phyloP scores from a whole-genome alignment of 2,888 invertebrate genomes.

The Ceraclea dissimilis region DNA sequence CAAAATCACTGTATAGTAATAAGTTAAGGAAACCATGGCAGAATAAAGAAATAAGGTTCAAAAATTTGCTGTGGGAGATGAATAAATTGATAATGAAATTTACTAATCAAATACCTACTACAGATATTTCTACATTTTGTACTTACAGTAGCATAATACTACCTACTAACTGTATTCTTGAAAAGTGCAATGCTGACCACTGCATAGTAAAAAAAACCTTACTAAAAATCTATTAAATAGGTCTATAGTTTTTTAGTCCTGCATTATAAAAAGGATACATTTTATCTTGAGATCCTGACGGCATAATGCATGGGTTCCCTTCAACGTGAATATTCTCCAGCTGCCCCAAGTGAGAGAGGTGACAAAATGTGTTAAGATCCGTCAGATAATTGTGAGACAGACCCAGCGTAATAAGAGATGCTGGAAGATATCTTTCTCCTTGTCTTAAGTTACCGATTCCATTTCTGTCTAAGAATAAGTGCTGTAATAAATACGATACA shows the following conservation, averaged over 20 bases:
- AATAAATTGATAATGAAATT: too few species aligned
- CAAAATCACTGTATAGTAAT: conserved; percentile 61
- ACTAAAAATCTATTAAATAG: neutral
- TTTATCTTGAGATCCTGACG: conserved; percentile 63
- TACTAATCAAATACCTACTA: too few species aligned
- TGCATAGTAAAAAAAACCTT: too few species aligned
- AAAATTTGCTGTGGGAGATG: too few species aligned
- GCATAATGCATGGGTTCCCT: conserved; percentile 76
- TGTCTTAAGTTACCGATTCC: conserved; percentile 73
- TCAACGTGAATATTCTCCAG: conserved; percentile 76
- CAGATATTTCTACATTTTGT: too few species aligned
- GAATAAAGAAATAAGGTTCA: too few species aligned
- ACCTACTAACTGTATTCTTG: too few species aligned
- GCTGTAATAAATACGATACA: conserved; percentile 45
- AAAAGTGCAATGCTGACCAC: too few species aligned
- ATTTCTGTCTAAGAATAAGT: conserved; percentile 79
- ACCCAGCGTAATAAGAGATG: conserved; percentile 64
- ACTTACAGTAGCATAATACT: too few species aligned
- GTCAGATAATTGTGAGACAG: conserved; percentile 75
- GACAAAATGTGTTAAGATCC: conserved; percentile 81
- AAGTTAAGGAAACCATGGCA: conserved; percentile 3
- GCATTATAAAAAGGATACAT: conserved; percentile 49
- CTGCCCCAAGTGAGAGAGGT: conserved; percentile 65
- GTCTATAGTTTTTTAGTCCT: neutral
- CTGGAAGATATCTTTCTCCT: conserved; percentile 75